Base-by-base conservation (phyloP, 1,140 invertebrate genomes). In the Tribolium madens region DNA sequence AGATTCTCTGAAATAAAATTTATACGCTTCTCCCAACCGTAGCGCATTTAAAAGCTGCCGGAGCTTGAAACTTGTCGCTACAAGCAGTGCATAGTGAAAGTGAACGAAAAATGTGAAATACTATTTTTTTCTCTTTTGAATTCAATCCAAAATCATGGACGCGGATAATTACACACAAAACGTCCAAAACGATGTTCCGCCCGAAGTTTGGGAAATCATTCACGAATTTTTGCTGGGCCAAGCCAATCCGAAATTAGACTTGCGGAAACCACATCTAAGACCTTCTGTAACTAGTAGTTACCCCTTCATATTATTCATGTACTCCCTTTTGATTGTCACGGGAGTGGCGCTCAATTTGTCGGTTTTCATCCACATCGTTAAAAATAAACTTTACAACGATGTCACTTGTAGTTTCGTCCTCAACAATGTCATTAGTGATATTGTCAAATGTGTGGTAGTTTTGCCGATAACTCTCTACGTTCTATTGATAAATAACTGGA, bases 401-500 rank as follows among this genome's bases (percentile, higher is more conserved):
- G 87, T 91, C 5, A 92, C 91, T 9, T 91, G 89, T 83, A 89
- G 89, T 52, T 92, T 91, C 82, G 85, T 94, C 18, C 87, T 91
- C 52, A 93, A 93, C 80, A 86, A 93, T 79, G 90, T 91, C 0
- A 82, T 93, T 12, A 91, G 92, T 68, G 91, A 93, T 81, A 83
- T 93, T 0, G 84, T 93, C 10, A 92, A 93, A 83, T 92, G 92
- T 81, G 80, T 91, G 6, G 83, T 92, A 69, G 91, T 92, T 4
- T 79, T 94, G 78, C 93, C 93, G 2, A 87, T 93, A 0, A 90
- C 92, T 0, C 80, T 94, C 60, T 89, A 91, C 73, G 91, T 93
- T 31, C 86, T 93, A 76, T 87, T 93, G 1, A 85, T 93, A 33
- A 89, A 92, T 79, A 93, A 94, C 83, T 94, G 92, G 92, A 87